These are phyloP conservation scores for Eulemur macaco DNA, from an alignment of 2,113 vertebrate genomes.

Conservation along the genomic window DNA sequence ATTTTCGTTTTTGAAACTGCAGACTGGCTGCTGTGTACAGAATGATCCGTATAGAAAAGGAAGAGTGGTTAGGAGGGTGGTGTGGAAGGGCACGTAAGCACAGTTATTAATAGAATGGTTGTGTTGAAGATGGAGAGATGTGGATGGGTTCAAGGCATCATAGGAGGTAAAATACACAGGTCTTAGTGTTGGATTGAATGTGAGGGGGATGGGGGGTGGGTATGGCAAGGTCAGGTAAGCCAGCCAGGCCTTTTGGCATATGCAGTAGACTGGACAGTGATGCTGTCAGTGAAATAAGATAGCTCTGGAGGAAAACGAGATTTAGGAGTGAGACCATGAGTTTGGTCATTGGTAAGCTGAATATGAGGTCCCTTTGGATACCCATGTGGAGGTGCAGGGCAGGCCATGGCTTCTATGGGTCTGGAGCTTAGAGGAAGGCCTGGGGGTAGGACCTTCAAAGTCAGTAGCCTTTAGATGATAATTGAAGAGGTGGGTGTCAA, in stretches of 20 bases:
- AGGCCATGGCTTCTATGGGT: background rate
- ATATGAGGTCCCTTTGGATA: background rate
- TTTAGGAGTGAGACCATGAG: background rate
- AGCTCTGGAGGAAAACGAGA: background rate
- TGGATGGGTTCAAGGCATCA: background rate
- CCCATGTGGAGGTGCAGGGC: background rate
- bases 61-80: background rate
- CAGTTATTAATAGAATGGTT: background rate
- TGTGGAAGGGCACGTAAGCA: background rate
- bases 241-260: background rate
- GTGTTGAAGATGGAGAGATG: background rate
- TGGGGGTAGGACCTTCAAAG: background rate
- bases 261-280: background rate
- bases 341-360: background rate
- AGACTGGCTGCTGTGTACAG: background rate
- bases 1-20: background rate
- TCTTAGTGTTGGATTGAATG: background rate
- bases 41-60: background rate
- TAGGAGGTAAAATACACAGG: background rate
- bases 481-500: background rate
- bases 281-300: background rate
- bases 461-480: background rate
- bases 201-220: too few species aligned
- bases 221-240: background rate
- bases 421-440: background rate